Percentiles rank a stretch among this genome's conserved stretches.
phyloP scores from a whole-genome alignment of 2,113 vertebrate species.

The Prochilodus magdalenae region DNA sequence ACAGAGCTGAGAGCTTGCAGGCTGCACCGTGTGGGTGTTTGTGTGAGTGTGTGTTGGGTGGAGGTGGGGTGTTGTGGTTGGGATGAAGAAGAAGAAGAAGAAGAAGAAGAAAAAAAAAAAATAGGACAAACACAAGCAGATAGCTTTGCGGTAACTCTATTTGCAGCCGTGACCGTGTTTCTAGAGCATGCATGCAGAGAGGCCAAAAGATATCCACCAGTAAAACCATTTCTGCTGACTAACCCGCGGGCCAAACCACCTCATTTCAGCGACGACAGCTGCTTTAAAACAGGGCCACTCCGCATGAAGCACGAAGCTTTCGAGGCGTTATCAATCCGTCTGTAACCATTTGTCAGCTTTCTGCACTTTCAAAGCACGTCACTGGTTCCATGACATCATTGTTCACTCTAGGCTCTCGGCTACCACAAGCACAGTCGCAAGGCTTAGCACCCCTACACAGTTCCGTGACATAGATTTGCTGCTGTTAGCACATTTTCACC shows the following conservation, averaged over 20 bases:
- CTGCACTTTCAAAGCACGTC: not conserved
- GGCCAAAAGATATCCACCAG: not conserved
- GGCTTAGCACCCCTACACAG: not conserved
- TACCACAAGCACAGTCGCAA: not conserved
- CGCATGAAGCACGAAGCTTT: not conserved
- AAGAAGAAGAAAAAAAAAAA: no score
- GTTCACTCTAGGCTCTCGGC: not conserved
- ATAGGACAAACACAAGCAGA: slow-evolving; percentile 36
- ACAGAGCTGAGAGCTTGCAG: slow-evolving; percentile 30
- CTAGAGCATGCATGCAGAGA: slow-evolving; percentile 7
- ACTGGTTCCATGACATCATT: not conserved
- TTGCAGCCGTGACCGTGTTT: slow-evolving; percentile 29
- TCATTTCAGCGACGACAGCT: not conserved
- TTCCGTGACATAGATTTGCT: not conserved
- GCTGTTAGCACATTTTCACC: not conserved
- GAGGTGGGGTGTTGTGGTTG: slow-evolving; percentile 41
- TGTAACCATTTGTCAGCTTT: not conserved
- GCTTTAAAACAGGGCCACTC: not conserved
- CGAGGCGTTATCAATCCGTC: not conserved
- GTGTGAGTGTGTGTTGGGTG: slow-evolving; percentile 6
- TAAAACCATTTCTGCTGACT: slow-evolving; percentile 24
- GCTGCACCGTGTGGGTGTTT: slow-evolving; percentile 24
- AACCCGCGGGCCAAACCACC: not conserved
- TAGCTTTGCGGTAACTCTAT: slow-evolving; percentile 2
- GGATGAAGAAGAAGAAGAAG: slow-evolving; percentile 8